Evolutionary conservation across 2,888 invertebrate genomes (phyloP).

Genomic region (Arge pagana): DNA sequence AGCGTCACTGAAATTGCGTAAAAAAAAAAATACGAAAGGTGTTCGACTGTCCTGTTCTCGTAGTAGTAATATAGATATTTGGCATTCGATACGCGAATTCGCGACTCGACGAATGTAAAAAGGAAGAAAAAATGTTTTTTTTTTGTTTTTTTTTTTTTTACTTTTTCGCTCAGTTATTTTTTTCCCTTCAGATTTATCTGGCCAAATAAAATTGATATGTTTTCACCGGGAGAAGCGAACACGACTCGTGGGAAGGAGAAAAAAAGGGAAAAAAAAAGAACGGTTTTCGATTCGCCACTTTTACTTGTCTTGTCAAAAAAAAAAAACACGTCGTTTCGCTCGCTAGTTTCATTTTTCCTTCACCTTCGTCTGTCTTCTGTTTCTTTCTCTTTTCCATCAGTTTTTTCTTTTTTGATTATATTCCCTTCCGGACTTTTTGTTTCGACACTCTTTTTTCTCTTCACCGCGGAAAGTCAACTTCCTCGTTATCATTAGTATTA

Average conservation of each 20-base stretch:
- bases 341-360: background rate
- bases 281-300: no score
- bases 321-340: background rate
- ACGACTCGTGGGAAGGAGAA: no score
- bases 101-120: conserved; percentile 28
- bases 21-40: conserved; percentile 2
- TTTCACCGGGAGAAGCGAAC: no score
- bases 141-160: background rate
- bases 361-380: background rate
- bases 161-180: background rate
- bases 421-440: background rate
- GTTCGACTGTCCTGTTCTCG: conserved; percentile 25
- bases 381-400: background rate
- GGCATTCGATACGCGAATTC: no score
- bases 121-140: no score
- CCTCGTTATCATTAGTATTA: no score
- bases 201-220: no score
- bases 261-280: no score
- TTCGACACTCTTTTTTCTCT: conserved; percentile 20
- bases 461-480: no score
- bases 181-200: background rate
- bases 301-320: no score
- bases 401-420: background rate
- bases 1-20: background rate
- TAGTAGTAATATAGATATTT: no score